Evolutionary conservation across 2,888 invertebrate species (phyloP).

Genomic region (Drosophila pseudotalamancana): DNA sequence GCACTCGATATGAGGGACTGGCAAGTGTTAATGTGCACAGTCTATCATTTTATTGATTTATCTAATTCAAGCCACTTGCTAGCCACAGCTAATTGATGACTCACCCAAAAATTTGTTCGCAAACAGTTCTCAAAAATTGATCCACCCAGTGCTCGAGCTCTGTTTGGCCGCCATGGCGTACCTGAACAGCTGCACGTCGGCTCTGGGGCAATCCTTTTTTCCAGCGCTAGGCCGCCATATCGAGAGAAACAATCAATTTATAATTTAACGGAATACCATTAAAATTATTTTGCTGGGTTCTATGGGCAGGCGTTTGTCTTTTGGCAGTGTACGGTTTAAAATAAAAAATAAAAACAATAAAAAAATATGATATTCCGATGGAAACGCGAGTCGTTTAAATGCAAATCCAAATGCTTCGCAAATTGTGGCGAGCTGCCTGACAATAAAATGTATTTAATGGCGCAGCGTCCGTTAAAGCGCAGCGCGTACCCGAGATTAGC

Average conservation of each 20-base stretch:
- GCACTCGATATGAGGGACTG: slow-evolving; percentile 16
- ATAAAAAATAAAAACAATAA: slow-evolving; percentile 23
- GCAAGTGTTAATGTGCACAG: slow-evolving; percentile 50
- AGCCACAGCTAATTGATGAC: slow-evolving; percentile 49
- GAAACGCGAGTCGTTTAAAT: slow-evolving; percentile 58
- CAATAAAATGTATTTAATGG: slow-evolving; percentile 66
- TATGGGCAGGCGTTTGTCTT: slow-evolving; percentile 2
- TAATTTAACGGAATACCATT: slow-evolving; percentile 39
- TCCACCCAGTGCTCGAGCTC: not conserved
- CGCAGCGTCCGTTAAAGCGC: slow-evolving; percentile 8
- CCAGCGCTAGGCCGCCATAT: slow-evolving; percentile 39
- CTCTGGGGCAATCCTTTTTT: slow-evolving; percentile 47
- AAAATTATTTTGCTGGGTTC: slow-evolving; percentile 42
- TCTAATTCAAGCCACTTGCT: slow-evolving; percentile 20
- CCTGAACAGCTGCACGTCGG: slow-evolving; percentile 70
- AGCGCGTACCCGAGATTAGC: slow-evolving; percentile 10
- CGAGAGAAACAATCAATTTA: slow-evolving; percentile 10
- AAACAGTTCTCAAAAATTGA: not conserved
- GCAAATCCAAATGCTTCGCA: slow-evolving; percentile 64
- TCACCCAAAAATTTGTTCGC: slow-evolving; percentile 24
- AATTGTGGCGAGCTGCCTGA: slow-evolving; percentile 15
- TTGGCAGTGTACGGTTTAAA: slow-evolving; percentile 21
- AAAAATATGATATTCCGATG: slow-evolving; percentile 17
- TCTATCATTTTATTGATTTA: slow-evolving; percentile 36
- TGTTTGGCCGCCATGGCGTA: slow-evolving; percentile 43